Evolutionary conservation across 2,113 vertebrate species (phyloP), one percentile per base, ranked within the genome.

Genomic region (Toxotes chatareus): DNA sequence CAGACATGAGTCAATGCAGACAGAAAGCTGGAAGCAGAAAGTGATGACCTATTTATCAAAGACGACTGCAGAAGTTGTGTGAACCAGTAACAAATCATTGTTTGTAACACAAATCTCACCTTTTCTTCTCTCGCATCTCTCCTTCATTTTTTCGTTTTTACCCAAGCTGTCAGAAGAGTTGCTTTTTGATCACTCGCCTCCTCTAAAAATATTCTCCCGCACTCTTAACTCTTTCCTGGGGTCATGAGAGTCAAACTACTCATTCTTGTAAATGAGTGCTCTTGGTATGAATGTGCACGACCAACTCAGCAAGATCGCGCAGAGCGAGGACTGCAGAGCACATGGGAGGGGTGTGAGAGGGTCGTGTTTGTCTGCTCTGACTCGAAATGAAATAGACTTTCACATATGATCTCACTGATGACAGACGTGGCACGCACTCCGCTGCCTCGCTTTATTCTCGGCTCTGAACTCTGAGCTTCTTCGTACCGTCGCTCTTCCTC

Each of bases 31-130:
- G 64, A 80, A 90, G 91, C 88, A n/a, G 83, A 83, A 73, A 80
- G 55, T 13, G 7, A 23, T 90, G 85, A 91, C 89, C 89, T 76
- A 89, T 82, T 91, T 89, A 84, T 87, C 51, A 76, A 85, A 85
- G 70, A 78, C 2, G 61, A 91, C 65, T 75, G 78, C 73, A 73
- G 67, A 83, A 84, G 82, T 73, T 51, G 78, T 61, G 53, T 86
- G 80, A 86, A 74, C 86, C 57, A 84, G 57, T 74, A 80, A 65
- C 59, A 80, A 77, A 62, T 80, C 73, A 47, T 72, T 82, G 51
- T 62, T 63, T 19, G 0, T 42, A 51, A 77, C 73, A 55, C 46
- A 49, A 11, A 69, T 77, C 56, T 85, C 49, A 83, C 85, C 81
- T 86, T 73, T 60, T 62, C 57, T 38, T 51, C 51, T 68, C n/a